These are phyloP conservation scores for Chrysaora quinquecirrha DNA, from an alignment of 30 jellyfish, hydroid and myxozoan genomes.

Conservation along the genomic window DNA sequence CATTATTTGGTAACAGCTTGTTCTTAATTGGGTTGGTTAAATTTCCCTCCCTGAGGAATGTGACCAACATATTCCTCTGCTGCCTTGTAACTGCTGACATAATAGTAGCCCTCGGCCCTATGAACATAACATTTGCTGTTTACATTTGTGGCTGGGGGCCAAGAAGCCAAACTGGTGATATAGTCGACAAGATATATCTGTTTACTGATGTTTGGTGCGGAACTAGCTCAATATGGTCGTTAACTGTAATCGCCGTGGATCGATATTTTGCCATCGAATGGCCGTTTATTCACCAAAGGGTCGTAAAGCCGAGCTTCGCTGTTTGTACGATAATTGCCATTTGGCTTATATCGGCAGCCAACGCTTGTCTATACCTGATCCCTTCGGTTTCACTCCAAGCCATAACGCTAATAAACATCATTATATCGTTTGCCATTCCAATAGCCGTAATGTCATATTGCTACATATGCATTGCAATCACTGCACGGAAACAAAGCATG, in stretches of 20 bases:
- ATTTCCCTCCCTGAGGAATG: slow-evolving; percentile 60
- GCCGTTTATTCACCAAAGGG: slow-evolving; percentile 82
- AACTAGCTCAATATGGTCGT: slow-evolving; percentile 61
- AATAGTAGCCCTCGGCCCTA: slow-evolving; percentile 67
- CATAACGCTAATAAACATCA: slow-evolving; percentile 42
- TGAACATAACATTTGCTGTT: slow-evolving; percentile 78
- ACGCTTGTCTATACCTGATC: slow-evolving; percentile 4
- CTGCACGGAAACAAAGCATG: slow-evolving; percentile 82
- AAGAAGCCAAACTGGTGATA: slow-evolving; percentile 1
- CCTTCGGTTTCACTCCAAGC: background rate
- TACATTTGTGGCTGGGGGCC: slow-evolving; percentile 68
- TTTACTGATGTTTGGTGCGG: slow-evolving; percentile 73
- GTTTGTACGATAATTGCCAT: slow-evolving; percentile 35
- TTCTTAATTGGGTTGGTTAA: slow-evolving; percentile 66
- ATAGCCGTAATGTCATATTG: slow-evolving; percentile 69
- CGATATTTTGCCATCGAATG: slow-evolving; percentile 80
- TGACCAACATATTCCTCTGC: slow-evolving; percentile 76
- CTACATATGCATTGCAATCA: slow-evolving; percentile 69
- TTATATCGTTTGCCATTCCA: slow-evolving; percentile 68
- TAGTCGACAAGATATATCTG: slow-evolving; percentile 17
- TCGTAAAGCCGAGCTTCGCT: slow-evolving; percentile 43
- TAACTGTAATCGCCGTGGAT: slow-evolving; percentile 82
- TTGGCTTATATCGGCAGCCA: slow-evolving; percentile 57
- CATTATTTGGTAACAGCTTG: slow-evolving; percentile 73
- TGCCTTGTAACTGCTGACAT: slow-evolving; percentile 72